phyloP scores from a whole-genome alignment of 2,888 invertebrate species.

The Helobdella robusta region DNA sequence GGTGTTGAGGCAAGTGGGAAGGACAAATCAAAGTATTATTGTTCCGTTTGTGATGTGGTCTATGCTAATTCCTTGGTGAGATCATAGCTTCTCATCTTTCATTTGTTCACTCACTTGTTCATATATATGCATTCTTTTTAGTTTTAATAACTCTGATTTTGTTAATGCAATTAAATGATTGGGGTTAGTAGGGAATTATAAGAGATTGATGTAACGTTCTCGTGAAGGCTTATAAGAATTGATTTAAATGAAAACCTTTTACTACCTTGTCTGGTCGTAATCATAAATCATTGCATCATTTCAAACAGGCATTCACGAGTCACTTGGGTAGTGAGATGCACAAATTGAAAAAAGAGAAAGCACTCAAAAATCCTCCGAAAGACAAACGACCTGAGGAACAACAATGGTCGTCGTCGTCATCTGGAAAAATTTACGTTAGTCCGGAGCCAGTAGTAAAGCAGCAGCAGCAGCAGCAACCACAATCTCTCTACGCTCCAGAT shows the following conservation, averaged over 20 bases:
- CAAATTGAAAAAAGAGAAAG: constrained; percentile 11
- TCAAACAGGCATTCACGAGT: constrained; percentile 15
- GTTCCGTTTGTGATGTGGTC: constrained; percentile 18
- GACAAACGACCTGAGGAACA: too few relatives aligned
- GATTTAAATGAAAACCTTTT: too few relatives aligned
- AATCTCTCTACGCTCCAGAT: too few relatives aligned
- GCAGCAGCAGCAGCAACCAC: background rate
- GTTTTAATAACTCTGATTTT: background rate
- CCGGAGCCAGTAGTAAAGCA: background rate
- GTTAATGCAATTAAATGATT: background rate
- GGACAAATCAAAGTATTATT: constrained; percentile 18
- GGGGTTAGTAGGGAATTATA: too few relatives aligned
- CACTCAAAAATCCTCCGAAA: background rate
- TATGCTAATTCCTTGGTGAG: constrained; percentile 20
- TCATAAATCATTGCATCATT: too few relatives aligned
- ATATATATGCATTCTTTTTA: background rate
- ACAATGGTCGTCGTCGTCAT: background rate
- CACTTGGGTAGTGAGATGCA: constrained; percentile 14
- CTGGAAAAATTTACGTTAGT: too few relatives aligned
- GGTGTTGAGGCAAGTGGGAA: background rate
- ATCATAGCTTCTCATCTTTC: background rate
- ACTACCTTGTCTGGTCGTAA: too few relatives aligned
- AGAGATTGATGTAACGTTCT: too few relatives aligned
- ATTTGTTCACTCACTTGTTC: background rate
- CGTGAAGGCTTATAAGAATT: too few relatives aligned